Base-by-base conservation (phyloP, 2,113 vertebrate genomes). In the Trematomus loennbergii region DNA sequence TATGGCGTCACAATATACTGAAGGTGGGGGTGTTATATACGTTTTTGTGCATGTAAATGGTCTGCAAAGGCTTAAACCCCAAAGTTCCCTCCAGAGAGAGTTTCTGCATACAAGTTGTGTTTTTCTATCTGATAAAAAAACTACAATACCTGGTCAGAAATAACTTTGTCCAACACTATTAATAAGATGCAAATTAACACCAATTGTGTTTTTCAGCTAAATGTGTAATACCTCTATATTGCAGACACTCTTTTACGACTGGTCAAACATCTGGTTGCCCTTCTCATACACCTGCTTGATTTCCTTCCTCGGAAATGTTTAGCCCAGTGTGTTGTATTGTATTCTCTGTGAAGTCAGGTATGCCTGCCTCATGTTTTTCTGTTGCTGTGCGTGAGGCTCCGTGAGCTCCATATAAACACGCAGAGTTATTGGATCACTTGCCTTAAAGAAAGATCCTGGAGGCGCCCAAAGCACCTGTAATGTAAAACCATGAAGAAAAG, bases 301-400 rank as follows among this genome's bases (percentile, higher is more conserved):
- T 55, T 33, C 64, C 50, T 33, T 61, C 25, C 46, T 13, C 29
- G 17, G 29, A 49, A 64, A 40, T 49, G 22, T 43, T 9, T 0
- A 64, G 25, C 52, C 40, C n/a, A 43, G 13, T 5, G 50, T 68
- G 70, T 54, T 64, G 40, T 85, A 63, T 77, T 20, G 9, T 77
- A 73, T 82, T 67, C 83, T 82, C 53, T 75, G 68, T 85, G 79
- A 85, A 83, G 63, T 69, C 45, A 22, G n/a, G n/a, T 15, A 16
- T n/a, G 40, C 25, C 61, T 45, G 43, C 2, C 65, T 84, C 36
- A n/a, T 48, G 59, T 61, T 69, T 36, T 36, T 50, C 16, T 61
- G 25, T 10, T 53, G 45, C 40, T 18, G 29, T 63, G 58, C 22
- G 25, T 68, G 71, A 54, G 61, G 61, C 17, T 52, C 78, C 18